A percentile compares a stretch with the other conserved stretches of the same genome.
Evolutionary conservation across 92 coral and sea anemone genomes (phyloP).

Genomic region (Zoanthus sansibaricus): DNA sequence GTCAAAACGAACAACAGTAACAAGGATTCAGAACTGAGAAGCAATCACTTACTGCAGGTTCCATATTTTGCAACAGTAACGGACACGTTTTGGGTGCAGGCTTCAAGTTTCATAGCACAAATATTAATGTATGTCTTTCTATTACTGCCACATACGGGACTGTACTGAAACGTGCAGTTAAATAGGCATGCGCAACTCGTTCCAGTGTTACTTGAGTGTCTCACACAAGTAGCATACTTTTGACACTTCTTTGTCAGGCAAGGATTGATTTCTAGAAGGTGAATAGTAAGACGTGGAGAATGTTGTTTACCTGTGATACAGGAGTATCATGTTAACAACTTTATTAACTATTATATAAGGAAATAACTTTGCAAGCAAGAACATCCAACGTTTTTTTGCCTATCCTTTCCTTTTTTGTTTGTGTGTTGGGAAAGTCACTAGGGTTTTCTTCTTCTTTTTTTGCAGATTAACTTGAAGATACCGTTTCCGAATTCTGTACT

Average conservation of each 20-base stretch:
- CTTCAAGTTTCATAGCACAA: slow-evolving; percentile 81
- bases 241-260: slow-evolving; percentile 85
- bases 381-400: no score
- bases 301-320: neutral
- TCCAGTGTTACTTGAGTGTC: slow-evolving; percentile 55
- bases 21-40: neutral
- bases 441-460: no score
- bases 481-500: no score
- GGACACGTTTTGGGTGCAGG: slow-evolving; percentile 71
- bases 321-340: neutral
- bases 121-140: slow-evolving; percentile 80
- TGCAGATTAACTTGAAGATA: no score
- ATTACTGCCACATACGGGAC: slow-evolving; percentile 87
- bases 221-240: slow-evolving; percentile 81
- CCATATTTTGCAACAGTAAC: slow-evolving; percentile 75
- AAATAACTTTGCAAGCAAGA: neutral
- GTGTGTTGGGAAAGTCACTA: no score
- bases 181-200: slow-evolving; percentile 84
- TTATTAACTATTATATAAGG: neutral
- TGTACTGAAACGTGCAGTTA: slow-evolving; percentile 78
- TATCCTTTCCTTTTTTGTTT: no score
- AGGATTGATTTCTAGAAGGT: slow-evolving; percentile 65
- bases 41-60: slow-evolving; percentile 80
- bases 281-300: neutral
- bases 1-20: neutral